These are phyloP conservation scores for Amphiprion percula DNA, from an alignment of 2,113 vertebrate genomes.

Conservation along the genomic window DNA sequence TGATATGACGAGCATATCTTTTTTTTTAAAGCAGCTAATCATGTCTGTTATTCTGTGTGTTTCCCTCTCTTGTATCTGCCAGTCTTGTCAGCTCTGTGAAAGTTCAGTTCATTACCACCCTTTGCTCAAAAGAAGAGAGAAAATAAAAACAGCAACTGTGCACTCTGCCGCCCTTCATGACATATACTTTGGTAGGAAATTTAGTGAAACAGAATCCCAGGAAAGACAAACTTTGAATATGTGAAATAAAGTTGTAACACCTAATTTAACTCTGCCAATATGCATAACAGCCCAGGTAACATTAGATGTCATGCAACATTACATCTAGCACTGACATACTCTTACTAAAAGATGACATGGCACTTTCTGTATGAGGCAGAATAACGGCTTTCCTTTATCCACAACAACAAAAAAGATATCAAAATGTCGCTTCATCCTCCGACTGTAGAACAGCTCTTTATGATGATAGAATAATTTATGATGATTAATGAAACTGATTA, in stretches of 20 bases:
- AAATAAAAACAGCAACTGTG: neutral
- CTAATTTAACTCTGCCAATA: neutral
- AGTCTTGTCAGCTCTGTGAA: constrained; percentile 39
- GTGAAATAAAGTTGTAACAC: constrained; percentile 4
- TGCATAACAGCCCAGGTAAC: neutral
- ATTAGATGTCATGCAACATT: neutral
- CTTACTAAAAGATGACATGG: neutral
- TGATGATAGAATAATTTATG: neutral
- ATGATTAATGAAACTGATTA: neutral
- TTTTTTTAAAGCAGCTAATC: constrained; percentile 51
- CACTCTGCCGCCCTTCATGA: neutral
- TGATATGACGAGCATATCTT: constrained; percentile 45
- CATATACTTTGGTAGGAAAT: constrained; percentile 6
- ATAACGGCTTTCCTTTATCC: neutral
- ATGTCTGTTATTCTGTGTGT: constrained; percentile 47
- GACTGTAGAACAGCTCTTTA: neutral
- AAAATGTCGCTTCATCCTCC: too few relatives aligned
- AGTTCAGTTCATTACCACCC: constrained; percentile 48
- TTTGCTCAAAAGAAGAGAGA: neutral
- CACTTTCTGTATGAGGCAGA: neutral
- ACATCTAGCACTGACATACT: neutral
- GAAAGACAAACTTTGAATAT: neutral
- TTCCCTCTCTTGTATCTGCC: constrained; percentile 30
- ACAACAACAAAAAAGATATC: neutral
- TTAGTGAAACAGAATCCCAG: neutral